Conservation (phyloP, 2,888 invertebrate genomes). For the Nephrotoma guestfalica region DNA sequence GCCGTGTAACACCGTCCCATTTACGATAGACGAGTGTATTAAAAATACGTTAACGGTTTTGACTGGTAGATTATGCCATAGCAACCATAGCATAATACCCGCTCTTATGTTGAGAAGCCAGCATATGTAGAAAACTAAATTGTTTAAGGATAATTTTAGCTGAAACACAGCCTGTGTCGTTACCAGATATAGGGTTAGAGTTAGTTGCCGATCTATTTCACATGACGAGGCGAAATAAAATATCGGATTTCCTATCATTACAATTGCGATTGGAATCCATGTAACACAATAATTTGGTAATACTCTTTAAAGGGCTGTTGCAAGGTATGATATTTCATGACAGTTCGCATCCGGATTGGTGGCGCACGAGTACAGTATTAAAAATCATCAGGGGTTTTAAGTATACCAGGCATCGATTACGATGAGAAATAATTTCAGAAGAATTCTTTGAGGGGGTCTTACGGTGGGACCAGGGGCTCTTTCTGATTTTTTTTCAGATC, state of each 20-base stretch:
- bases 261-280: conserved; percentile 54
- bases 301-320: conserved; percentile 38
- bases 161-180: conserved; percentile 40
- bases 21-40: conserved; percentile 65
- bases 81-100: conserved; percentile 58
- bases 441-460: no score
- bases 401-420: no score
- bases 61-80: conserved; percentile 59
- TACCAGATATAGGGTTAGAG: conserved; percentile 44
- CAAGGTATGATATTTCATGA: conserved; percentile 40
- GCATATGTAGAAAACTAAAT: conserved; percentile 62
- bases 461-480: no score
- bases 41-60: conserved; percentile 48
- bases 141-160: conserved; percentile 63
- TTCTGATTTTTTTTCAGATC: no score
- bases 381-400: no score
- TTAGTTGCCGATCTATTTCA: conserved; percentile 39
- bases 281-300: conserved; percentile 67
- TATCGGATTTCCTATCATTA: conserved; percentile 64
- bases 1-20: conserved; percentile 32
- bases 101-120: conserved; percentile 71
- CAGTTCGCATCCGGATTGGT: no score
- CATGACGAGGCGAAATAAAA: conserved; percentile 51
- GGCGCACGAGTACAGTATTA: no score
- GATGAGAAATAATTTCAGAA: no score